These are phyloP conservation scores for Hydrolagus colliei DNA, from an alignment of 2,797 vertebrate genomes.

Conservation along the genomic window DNA sequence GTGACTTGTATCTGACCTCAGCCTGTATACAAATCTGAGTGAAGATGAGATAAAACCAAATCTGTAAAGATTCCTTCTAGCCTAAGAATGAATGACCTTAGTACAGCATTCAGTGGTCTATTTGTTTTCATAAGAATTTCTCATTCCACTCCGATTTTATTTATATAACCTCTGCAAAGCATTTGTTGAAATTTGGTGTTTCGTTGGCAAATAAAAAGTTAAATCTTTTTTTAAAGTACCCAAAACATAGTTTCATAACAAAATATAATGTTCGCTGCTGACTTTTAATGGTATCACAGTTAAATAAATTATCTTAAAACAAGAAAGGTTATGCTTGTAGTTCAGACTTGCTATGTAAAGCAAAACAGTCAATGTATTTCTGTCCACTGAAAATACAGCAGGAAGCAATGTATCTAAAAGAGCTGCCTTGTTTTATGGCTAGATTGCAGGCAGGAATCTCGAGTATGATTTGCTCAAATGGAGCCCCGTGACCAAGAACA, in stretches of 20 bases:
- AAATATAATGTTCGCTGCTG: background rate
- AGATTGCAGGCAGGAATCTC: background rate
- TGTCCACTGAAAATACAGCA: background rate
- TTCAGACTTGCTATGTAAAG: background rate
- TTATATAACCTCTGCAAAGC: too few species aligned
- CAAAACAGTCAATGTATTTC: background rate
- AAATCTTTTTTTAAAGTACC: background rate
- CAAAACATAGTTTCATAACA: background rate
- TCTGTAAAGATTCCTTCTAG: too few species aligned
- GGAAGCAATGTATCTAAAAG: background rate
- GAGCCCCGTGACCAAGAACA: background rate
- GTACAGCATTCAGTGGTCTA: too few species aligned
- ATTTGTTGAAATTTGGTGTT: too few species aligned
- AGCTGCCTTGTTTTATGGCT: background rate
- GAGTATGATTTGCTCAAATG: constrained; percentile 18
- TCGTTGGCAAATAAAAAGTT: background rate
- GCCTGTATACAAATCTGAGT: too few species aligned
- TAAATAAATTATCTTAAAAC: background rate
- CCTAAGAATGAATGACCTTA: too few species aligned
- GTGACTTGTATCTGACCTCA: too few species aligned
- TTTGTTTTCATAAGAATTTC: too few species aligned
- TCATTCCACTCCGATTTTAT: too few species aligned
- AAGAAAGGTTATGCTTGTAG: background rate
- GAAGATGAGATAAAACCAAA: too few species aligned
- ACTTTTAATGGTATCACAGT: background rate